Base-by-base conservation (phyloP, 2,113 vertebrate genomes). In the Epinephelus fuscoguttatus region DNA sequence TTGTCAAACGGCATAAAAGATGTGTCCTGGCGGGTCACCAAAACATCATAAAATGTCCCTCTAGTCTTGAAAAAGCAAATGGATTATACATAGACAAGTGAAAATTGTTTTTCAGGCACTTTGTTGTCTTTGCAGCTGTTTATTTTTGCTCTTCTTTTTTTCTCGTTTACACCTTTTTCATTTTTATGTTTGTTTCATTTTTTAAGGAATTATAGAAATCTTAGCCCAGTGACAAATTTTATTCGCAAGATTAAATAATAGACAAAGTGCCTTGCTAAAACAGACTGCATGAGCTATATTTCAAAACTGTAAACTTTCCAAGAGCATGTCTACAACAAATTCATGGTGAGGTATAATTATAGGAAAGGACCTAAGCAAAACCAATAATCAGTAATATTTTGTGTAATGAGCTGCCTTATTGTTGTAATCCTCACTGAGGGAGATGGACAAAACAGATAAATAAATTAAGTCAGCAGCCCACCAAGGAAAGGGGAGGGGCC, bases 1-100 rank as follows among this genome's bases (percentile, higher is more conserved):
- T 88, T 33, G 74, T 93, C 87, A 92, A 50, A 11, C 0, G 9
- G 57, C 62, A 81, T 78, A 23, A 72, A 84, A 60, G 67, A 71
- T 12, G 57, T 60, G 64, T 8, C 73, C 73, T 45, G 37, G 5
- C 5, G 3, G 82, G 25, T 80, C 70, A 73, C 6, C 4, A 70
- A 83, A 89, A 85, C 72, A 87, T 57, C 47, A 81, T 25, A 40
- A 60, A 78, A 78, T 67, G 30, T 77, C 68, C 55, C 53, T 78
- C 21, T 42, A 23, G 45, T 37, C 25, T 45, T 19, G 2, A 45
- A 67, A 82, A 74, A 75, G 15, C 3, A 23, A 84, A 49, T 72
- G 67, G 59, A 75, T 73, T 80, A 82, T 27, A 21, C n/a, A 23
- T 14, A 49, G 40, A n/a, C 1, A 37, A 21, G 25, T 77, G 60